Evolutionary conservation across 2,113 vertebrate genomes (phyloP).

Genomic region (Hemichromis elongatus): DNA sequence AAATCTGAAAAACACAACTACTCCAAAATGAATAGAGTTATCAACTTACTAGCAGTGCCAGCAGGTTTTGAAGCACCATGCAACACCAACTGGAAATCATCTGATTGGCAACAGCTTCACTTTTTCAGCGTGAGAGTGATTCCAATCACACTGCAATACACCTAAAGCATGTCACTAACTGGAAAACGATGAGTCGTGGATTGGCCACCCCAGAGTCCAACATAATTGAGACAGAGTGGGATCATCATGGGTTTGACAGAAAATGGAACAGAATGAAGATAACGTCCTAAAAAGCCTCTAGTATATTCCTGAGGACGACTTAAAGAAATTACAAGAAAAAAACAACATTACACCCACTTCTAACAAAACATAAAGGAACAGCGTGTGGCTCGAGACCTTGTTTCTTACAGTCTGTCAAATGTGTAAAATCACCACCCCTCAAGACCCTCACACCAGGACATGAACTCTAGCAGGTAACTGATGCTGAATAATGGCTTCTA

Average conservation of each 20-base stretch:
- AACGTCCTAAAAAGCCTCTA: too few species aligned
- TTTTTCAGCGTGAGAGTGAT: neutral
- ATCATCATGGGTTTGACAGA: neutral
- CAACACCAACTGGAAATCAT: neutral
- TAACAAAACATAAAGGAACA: too few species aligned
- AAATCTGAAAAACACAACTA: too few species aligned
- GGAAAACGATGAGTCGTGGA: neutral
- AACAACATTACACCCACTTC: too few species aligned
- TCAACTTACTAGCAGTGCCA: neutral
- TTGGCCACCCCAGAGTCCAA: neutral
- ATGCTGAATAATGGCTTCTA: neutral
- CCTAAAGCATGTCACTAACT: rapidly evolving
- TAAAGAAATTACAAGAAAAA: too few species aligned
- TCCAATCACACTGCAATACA: neutral
- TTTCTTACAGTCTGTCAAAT: neutral
- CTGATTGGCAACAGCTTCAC: neutral
- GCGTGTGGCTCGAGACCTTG: too few species aligned
- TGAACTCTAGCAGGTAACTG: neutral
- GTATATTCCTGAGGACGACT: too few species aligned
- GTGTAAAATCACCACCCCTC: rapidly evolving
- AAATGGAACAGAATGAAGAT: too few species aligned
- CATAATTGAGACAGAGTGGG: neutral
- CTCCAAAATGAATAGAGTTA: too few species aligned
- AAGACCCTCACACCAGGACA: neutral
- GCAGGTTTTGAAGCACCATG: neutral